Base-by-base conservation (phyloP, 2,797 vertebrate genomes). In the Gymnocypris eckloni region DNA sequence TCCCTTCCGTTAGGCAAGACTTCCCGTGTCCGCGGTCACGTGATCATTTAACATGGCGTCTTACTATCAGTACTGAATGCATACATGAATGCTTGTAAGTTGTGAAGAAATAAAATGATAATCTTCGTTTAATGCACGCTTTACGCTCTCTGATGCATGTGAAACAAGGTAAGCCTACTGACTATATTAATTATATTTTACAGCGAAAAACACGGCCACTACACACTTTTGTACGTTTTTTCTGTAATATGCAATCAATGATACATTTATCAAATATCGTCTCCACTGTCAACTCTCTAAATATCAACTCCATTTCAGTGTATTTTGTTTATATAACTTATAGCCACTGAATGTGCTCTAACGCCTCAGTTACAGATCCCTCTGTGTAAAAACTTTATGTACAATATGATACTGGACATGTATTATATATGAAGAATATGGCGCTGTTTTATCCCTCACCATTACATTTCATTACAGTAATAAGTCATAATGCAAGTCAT, bases 11-110 rank as follows among this genome's bases (percentile, higher is more conserved):
- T 16, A 81, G 22, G 87, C 89, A 90, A 87, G 8, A 79, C 4
- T 4, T 12, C 4, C 0, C 0, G 48, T 12, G 41, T 54, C 2
- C 2, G 2, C 10, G 33, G 18, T 79, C 87, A 88, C 70, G 77
- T 89, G 89, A 72, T 13, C 15, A 2, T 25, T 69, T 52, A 81
- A 85, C 54, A 90, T 90, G 89, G 89, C 89, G 73, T 66, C 28
- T 22, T 61, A 2, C 54, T 39, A 2, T 6, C 13, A 13, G 28
- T 20, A 64, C 28, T 10, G 33, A 33, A 33, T 9, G 6, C 56
- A 25, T 13, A 75, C 64, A 43, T 69, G 70, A 61, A 59, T 39
- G 18, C 5, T 37, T 45, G 59, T 70, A 33, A 33, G 33, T 33
- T 33, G 33, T 70, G 20, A 48, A 66, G 71, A 78, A 78, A 56